Base-by-base conservation (phyloP, 2,888 invertebrate genomes). In the Prostheceraeus crozeri region DNA sequence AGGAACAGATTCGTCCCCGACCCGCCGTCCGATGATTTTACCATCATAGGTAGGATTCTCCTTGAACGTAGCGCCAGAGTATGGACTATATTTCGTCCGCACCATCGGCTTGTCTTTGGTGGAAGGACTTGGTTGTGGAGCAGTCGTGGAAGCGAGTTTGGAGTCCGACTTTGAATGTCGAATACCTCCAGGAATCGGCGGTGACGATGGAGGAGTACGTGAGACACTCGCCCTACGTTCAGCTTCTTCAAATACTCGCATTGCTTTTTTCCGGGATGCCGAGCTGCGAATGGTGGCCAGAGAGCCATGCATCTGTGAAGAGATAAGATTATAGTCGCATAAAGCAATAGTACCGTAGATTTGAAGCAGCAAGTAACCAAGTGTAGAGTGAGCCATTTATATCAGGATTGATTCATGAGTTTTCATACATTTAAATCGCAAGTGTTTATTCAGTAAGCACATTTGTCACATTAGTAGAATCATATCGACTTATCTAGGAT, bases 241-340 rank as follows among this genome's bases (percentile, higher is more conserved):
- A 70, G 70, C 60, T 68, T 83, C 85, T 64, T 86, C 85, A 14
- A 85, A 83, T 3, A 94, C 74, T 74, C 89, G 89, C 65, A 90
- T 87, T 0, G 84, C 82, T 69, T 84, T 82, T 63, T 83, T 82
- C 72, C 87, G 87, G 19, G 84, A 75, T 1, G 76, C 76, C 64
- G 76, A 72, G 67, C 78, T 80, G 59, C 74, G 65, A 19, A 75
- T 74, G 48, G 69, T 67, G 51, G 68, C 68, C 56, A 75, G 62
- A 3, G 74, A 71, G 61, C 65, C 67, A 63, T 67, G 65, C 70
- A 73, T 72, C 72, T 72, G 61, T 19, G n/a, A 54, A 62, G 27
- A 10, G 8, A 10, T 10, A 33, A 33, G 33, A 33, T 33, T 33
- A 33, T 33, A 33, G n/a, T 10, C n/a, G 33, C 33, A 33, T 33